A percentile compares a stretch with the other conserved stretches of the same genome.
These are phyloP conservation scores for Halcyon smyrnensis DNA, from an alignment of 2,797 vertebrate genomes.

Conservation along the genomic window DNA sequence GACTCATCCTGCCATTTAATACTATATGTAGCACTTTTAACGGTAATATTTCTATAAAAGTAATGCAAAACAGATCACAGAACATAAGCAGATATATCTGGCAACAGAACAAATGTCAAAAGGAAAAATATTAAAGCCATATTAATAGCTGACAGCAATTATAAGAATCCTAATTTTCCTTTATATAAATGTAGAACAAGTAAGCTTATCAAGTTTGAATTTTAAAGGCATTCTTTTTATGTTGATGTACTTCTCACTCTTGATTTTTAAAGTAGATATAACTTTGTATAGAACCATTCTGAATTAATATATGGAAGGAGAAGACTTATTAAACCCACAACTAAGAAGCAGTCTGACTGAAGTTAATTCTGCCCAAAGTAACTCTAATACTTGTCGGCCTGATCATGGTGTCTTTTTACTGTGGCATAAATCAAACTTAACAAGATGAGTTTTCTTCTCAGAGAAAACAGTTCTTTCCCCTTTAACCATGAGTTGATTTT, in stretches of 20 bases:
- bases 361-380: slow-evolving; percentile 5
- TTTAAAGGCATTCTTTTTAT: neutral
- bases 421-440: slow-evolving; percentile 26
- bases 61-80: slow-evolving; percentile 65
- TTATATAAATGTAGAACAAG: neutral
- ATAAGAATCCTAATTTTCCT: neutral
- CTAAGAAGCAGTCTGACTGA: neutral
- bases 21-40: slow-evolving; percentile 26
- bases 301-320: neutral
- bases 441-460: slow-evolving; percentile 3
- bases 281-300: neutral
- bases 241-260: neutral
- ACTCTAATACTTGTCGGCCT: slow-evolving; percentile 2
- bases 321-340: slow-evolving; percentile 5
- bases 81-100: slow-evolving; percentile 73
- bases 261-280: neutral
- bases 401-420: neutral
- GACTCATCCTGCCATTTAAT: slow-evolving; percentile 51
- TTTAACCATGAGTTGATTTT: neutral
- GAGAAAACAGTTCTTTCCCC: neutral
- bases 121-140: slow-evolving; percentile 71
- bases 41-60: slow-evolving; percentile 61
- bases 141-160: slow-evolving; percentile 63
- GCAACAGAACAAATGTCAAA: slow-evolving; percentile 69
- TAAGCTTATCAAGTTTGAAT: neutral